phyloP scores from a whole-genome alignment of 2,113 vertebrate species.

The Gnathonemus echidnorhynchus region DNA sequence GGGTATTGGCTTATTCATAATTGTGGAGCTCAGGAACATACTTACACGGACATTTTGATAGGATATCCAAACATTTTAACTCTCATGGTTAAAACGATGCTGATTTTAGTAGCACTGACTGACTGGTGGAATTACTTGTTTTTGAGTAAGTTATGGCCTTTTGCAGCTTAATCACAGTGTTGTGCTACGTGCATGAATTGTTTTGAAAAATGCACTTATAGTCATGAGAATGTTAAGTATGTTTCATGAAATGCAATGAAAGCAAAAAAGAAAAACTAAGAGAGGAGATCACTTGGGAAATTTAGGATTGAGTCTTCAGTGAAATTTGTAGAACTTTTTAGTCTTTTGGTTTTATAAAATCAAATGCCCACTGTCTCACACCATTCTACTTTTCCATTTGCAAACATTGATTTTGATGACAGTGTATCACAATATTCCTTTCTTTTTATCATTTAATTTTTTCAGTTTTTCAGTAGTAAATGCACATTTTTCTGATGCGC shows the following conservation, averaged over 20 bases:
- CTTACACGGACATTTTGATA: not conserved
- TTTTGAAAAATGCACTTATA: not conserved
- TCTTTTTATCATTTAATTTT: not conserved
- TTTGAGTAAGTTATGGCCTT: not conserved
- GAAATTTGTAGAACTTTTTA: not conserved
- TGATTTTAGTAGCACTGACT: not conserved
- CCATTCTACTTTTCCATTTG: not conserved
- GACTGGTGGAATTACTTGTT: not conserved
- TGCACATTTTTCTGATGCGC: constrained; percentile 52
- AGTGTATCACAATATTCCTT: constrained; percentile 39
- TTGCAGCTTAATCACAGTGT: not conserved
- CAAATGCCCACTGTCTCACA: not conserved
- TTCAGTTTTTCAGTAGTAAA: constrained; percentile 42
- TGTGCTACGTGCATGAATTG: not conserved
- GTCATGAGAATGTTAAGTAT: not conserved
- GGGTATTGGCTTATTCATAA: not conserved
- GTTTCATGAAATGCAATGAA: not conserved
- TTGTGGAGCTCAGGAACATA: not conserved
- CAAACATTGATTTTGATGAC: constrained; percentile 28
- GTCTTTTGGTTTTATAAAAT: constrained; percentile 23
- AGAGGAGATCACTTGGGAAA: not conserved
- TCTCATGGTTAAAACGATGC: not conserved
- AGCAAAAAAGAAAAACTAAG: not conserved
- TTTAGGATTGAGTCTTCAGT: not conserved
- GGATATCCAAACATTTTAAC: not conserved